These are phyloP conservation scores for Sterna hirundo DNA, from an alignment of 2,113 vertebrate genomes.

Conservation along the genomic window DNA sequence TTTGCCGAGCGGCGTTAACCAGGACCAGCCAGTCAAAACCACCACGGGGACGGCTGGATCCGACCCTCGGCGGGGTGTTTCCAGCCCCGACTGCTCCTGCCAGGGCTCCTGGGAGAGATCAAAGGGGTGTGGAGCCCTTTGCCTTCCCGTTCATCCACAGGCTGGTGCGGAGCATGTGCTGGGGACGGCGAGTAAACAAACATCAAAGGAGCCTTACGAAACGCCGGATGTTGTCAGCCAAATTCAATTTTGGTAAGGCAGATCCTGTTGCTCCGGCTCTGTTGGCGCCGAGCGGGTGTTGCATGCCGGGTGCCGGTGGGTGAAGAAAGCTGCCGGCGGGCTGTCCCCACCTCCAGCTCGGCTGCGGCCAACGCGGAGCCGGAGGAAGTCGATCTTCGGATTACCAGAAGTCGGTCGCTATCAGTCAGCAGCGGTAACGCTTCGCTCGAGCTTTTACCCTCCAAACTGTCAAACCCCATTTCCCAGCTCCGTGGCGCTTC, in stretches of 20 bases:
- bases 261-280: slow-evolving; percentile 50
- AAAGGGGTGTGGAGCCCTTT: background rate
- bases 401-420: slow-evolving; percentile 1
- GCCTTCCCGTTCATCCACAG: background rate
- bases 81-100: background rate
- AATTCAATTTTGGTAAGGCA: background rate
- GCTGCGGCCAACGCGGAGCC: background rate
- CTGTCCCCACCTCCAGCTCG: slow-evolving; percentile 29
- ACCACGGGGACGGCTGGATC: background rate
- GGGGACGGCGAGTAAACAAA: slow-evolving; percentile 28
- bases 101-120: slow-evolving; percentile 6
- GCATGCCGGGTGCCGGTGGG: background rate
- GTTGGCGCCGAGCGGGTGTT: background rate
- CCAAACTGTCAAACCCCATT: background rate
- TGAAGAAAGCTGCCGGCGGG: background rate
- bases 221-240: slow-evolving; percentile 44
- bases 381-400: background rate
- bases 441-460: background rate
- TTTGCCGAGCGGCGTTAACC: rapidly evolving
- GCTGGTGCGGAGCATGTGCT: slow-evolving; percentile 28
- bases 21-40: background rate
- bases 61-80: background rate
- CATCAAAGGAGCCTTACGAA: background rate
- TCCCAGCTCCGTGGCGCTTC: background rate
- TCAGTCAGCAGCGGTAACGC: background rate